Base-by-base conservation (phyloP, 1,140 invertebrate species). In the Drosophila parvula region DNA sequence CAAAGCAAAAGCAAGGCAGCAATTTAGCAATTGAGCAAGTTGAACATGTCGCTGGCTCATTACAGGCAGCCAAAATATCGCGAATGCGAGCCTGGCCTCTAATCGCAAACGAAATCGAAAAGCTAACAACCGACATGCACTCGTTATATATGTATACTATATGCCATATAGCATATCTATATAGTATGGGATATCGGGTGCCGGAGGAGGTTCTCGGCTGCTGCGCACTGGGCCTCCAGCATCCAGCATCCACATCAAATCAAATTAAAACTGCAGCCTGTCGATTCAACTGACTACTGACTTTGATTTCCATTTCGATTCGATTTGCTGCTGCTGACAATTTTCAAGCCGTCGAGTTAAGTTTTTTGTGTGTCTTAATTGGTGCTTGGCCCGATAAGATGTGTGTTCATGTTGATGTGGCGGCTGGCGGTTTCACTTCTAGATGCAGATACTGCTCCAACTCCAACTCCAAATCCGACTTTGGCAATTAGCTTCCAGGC, bases 311-410 rank as follows among this genome's bases (percentile, higher is more conserved):
- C 63, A 82, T 85, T 70, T 75, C 79, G 82, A 86, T 84, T 85
- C 51, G 51, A 55, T 55, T 55, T 27, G 47, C 28, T 55, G 51
- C 51, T 77, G 67, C 67, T 83, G 79, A 70, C 71, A 83, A 64
- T 83, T 86, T 79, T 76, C 75, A 47, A 77, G 81, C 74, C 64
- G 78, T 70, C 55, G 40, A 64, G 45, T 68, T 74, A 55, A 68
- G 80, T 83, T 84, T 85, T 55, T 81, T 78, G 41, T 69, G 51
- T 78, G 84, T 88, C 84, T 88, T 88, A 88, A 88, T 88, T 88
- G 84, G 80, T 50, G 47, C 47, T 84, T 78, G 67, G 62, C 59
- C 74, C 48, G 84, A 88, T 88, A 88, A 88, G 84, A 88, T 89
- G 79, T 86, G 83, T 79, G 71, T 74, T 73, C 68, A 88, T 88